Conservation (phyloP, 1,140 invertebrate species). For the Arctopsyche grandis region DNA sequence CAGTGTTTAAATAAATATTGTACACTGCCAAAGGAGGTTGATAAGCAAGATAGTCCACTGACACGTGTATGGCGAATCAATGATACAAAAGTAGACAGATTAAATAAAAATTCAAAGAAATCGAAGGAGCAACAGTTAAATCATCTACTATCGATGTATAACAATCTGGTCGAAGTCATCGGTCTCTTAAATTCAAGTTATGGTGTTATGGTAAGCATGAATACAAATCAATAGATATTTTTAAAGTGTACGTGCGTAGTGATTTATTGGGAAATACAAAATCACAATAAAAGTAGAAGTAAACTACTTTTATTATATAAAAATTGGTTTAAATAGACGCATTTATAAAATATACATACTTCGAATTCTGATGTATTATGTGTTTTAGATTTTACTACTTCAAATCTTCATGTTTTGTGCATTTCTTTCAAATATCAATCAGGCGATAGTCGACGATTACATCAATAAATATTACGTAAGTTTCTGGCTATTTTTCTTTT, state of each 20-base stretch:
- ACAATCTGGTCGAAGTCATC: not conserved
- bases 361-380: no score
- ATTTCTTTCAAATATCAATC: slow-evolving; percentile 2
- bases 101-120: not conserved
- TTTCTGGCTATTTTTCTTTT: no score
- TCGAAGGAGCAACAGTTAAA: no score
- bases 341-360: no score
- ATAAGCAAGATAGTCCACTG: not conserved
- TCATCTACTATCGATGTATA: not conserved
- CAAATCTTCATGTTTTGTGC: not conserved
- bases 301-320: not conserved
- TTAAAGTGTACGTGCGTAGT: no score
- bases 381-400: not conserved
- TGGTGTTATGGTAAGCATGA: no score
- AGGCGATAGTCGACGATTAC: not conserved
- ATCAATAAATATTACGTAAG: not conserved
- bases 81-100: not conserved
- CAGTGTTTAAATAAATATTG: not conserved
- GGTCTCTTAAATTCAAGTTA: not conserved
- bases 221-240: no score
- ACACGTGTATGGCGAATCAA: not conserved
- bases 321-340: not conserved
- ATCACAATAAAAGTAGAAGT: no score
- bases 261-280: no score
- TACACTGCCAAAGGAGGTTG: not conserved